Percentiles rank a stretch among this genome's conserved stretches.
Conservation (phyloP, 2,113 vertebrate genomes). For the Prinia subflava region DNA sequence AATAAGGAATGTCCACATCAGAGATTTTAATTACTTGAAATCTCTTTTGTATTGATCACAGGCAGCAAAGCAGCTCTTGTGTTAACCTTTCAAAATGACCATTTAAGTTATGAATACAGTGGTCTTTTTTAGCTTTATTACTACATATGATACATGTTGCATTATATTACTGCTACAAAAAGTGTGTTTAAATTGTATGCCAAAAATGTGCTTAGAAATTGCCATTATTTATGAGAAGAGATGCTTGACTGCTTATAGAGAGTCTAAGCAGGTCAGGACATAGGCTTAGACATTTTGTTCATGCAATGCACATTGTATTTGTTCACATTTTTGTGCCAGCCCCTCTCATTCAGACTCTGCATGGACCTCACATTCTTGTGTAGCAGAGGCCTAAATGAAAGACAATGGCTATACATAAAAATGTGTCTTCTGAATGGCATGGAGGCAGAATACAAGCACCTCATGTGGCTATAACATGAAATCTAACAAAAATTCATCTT, state of each 20-base stretch:
- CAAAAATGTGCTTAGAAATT: constrained; percentile 30
- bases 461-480: not conserved
- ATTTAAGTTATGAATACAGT: constrained; percentile 63
- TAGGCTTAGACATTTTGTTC: not conserved
- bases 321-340: not conserved
- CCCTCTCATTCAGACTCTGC: not conserved
- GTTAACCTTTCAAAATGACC: constrained; percentile 71
- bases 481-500: not conserved
- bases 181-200: constrained; percentile 30
- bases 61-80: constrained; percentile 53
- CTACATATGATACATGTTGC: not conserved
- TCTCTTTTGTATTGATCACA: constrained; percentile 63
- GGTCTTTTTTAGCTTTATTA: constrained; percentile 28
- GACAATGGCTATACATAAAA: not conserved
- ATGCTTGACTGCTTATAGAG: not conserved
- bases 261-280: not conserved
- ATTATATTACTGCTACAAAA: constrained; percentile 26
- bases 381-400: not conserved
- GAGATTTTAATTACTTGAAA: constrained; percentile 73
- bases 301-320: not conserved
- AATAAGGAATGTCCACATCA: constrained; percentile 60
- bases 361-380: not conserved
- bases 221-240: not conserved
- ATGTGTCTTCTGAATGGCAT: not conserved
- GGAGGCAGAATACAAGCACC: not conserved